Conservation (phyloP, 2,113 vertebrate genomes). For the Pterophyllum scalare region DNA sequence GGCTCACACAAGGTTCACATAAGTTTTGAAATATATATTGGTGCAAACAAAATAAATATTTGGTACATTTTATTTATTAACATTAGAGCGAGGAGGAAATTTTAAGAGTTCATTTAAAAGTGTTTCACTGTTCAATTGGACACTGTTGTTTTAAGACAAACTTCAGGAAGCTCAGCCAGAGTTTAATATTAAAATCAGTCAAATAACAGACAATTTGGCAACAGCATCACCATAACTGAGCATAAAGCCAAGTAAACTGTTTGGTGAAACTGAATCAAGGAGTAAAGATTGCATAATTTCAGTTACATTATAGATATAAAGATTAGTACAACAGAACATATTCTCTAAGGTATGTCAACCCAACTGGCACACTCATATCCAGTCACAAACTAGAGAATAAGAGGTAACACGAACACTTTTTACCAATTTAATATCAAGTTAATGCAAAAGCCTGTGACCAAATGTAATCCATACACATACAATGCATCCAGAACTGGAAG, state of each 20-base stretch:
- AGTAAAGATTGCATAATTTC: not conserved
- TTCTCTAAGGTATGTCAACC: not conserved
- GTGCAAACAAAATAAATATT: not conserved
- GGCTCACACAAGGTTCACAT: not conserved
- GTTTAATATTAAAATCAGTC: not conserved
- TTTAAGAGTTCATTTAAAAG: not conserved
- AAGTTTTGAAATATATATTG: not conserved
- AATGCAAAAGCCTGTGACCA: not conserved
- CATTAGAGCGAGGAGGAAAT: not conserved
- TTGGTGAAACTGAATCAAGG: not conserved
- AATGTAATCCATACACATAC: not conserved
- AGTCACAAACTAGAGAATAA: not conserved
- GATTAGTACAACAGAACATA: too few relatives aligned
- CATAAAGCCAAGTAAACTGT: not conserved
- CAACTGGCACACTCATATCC: not conserved
- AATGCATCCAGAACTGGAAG: not conserved
- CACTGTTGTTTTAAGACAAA: not conserved
- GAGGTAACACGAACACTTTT: not conserved
- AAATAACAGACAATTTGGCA: constrained; percentile 2
- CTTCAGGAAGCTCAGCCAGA: not conserved
- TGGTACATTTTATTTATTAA: not conserved
- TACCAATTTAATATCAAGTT: not conserved
- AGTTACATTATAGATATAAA: not conserved
- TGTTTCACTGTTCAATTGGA: not conserved
- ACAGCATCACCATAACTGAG: not conserved